Evolutionary conservation across 2,888 invertebrate species (phyloP).

Genomic region (Amblyteles armatorius): DNA sequence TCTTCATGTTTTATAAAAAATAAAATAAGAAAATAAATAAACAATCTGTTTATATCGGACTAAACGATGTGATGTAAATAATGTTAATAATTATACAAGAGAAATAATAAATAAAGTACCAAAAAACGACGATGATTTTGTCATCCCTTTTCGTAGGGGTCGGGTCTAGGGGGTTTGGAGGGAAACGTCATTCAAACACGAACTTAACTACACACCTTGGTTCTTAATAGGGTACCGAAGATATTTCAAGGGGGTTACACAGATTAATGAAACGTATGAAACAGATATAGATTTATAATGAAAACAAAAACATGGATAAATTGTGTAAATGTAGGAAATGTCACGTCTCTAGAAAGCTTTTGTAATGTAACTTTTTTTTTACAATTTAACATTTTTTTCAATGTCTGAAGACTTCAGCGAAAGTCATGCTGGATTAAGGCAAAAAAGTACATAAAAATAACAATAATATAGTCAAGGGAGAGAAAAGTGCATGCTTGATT

Average conservation of each 20-base stretch:
- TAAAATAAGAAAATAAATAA: background rate
- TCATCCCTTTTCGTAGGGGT: constrained; percentile 84
- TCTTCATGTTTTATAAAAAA: background rate
- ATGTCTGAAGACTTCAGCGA: background rate
- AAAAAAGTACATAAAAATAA: background rate
- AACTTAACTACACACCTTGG: constrained; percentile 82
- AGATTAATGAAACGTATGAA: constrained; percentile 39
- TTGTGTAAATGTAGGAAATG: constrained; percentile 10
- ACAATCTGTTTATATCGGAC: background rate
- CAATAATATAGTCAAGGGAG: background rate
- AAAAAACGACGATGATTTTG: constrained; percentile 76
- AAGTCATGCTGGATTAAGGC: constrained; percentile 40
- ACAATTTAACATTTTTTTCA: background rate
- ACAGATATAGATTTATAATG: background rate
- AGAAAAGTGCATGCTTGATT: constrained; percentile 11
- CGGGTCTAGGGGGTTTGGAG: constrained; percentile 77
- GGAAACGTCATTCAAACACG: constrained; percentile 81
- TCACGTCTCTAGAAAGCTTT: constrained; percentile 62
- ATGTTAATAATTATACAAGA: constrained; percentile 32
- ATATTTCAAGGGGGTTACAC: constrained; percentile 14
- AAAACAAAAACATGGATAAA: constrained; percentile 8
- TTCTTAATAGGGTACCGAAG: constrained; percentile 63
- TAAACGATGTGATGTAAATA: constrained; percentile 16
- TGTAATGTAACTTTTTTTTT: background rate
- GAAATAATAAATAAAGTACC: constrained; percentile 19